These are phyloP conservation scores for Pandemis cinnamomeana DNA, from an alignment of 2,888 invertebrate genomes.

Conservation along the genomic window DNA sequence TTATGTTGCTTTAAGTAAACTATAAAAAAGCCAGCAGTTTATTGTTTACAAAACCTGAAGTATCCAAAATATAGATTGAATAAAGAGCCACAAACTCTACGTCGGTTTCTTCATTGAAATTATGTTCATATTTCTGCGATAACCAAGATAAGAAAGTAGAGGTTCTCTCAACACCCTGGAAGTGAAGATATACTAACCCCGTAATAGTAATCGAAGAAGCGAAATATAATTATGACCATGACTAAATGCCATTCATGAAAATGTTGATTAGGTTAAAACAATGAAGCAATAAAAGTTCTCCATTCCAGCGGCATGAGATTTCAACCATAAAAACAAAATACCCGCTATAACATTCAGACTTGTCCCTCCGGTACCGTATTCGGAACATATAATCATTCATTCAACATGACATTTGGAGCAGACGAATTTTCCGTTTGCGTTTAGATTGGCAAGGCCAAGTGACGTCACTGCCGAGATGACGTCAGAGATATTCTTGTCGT, in stretches of 20 bases:
- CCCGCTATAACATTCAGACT: slow-evolving; percentile 19
- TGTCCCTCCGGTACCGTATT: slow-evolving; percentile 25
- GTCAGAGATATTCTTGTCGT: slow-evolving; percentile 44
- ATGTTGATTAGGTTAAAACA: neutral
- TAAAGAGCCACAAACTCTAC: neutral
- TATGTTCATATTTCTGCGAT: no score
- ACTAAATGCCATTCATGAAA: neutral
- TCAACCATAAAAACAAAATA: slow-evolving; percentile 24
- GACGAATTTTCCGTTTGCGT: slow-evolving; percentile 25
- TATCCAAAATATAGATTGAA: neutral
- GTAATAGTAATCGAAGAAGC: neutral
- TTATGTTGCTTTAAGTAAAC: no score
- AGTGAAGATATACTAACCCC: neutral
- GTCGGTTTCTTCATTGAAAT: no score
- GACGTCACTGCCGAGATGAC: slow-evolving; percentile 54
- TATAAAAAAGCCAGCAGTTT: no score
- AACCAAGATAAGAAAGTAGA: neutral
- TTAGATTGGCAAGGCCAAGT: slow-evolving; percentile 53
- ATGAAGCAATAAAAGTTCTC: slow-evolving; percentile 2
- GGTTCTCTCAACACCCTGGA: neutral
- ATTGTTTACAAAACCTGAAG: no score
- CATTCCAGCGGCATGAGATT: slow-evolving; percentile 1
- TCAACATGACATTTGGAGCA: slow-evolving; percentile 19
- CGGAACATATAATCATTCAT: slow-evolving; percentile 26
- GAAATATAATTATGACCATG: neutral